Evolutionary conservation across 1,140 invertebrate genomes (phyloP).

Genomic region (Pomacea maculata): DNA sequence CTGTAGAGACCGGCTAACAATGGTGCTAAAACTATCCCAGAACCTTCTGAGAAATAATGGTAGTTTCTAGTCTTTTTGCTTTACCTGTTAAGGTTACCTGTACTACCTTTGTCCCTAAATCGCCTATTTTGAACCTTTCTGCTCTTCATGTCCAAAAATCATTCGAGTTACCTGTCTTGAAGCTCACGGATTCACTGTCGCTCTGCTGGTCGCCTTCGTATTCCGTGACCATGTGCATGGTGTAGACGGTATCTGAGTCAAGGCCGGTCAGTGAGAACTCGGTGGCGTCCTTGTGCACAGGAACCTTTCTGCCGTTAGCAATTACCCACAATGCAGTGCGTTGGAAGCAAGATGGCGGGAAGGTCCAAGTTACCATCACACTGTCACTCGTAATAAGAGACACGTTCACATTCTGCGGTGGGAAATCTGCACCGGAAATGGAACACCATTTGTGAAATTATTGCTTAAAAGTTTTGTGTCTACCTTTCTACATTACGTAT

Average conservation of each 20-base stretch:
- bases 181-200: neutral
- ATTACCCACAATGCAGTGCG: slow-evolving; percentile 22
- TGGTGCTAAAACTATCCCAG: no score
- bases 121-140: neutral
- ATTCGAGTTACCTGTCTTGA: slow-evolving; percentile 9
- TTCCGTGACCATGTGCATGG: slow-evolving; percentile 10
- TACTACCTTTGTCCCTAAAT: neutral
- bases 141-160: neutral
- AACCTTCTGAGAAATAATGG: no score
- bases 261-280: slow-evolving; percentile 15
- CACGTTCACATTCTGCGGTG: slow-evolving; percentile 17
- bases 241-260: neutral
- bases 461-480: neutral
- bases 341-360: slow-evolving; percentile 20
- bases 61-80: no score
- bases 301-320: neutral
- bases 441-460: neutral
- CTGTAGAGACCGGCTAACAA: no score
- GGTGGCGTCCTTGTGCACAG: slow-evolving; percentile 11
- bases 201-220: slow-evolving; percentile 5
- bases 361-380: slow-evolving; percentile 16
- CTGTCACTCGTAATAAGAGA: neutral
- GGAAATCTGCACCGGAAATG: neutral
- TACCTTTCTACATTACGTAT: no score
- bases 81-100: no score